Percentiles rank a stretch among this genome's conserved stretches.
Evolutionary conservation across 2,797 vertebrate genomes (phyloP).

Genomic region (Florisuga fusca): DNA sequence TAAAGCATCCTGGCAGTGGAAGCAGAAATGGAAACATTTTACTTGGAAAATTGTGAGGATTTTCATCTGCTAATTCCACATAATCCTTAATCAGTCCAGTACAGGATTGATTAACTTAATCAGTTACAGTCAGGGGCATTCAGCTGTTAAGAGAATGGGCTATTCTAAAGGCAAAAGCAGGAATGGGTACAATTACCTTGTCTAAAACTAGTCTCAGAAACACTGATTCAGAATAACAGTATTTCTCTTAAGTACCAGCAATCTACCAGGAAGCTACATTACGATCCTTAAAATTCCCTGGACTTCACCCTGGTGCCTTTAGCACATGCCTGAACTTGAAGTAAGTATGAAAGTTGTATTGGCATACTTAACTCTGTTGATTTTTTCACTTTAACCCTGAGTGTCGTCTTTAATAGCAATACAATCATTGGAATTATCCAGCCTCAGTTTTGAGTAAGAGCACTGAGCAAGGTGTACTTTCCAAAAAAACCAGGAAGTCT

Average conservation of each 20-base stretch:
- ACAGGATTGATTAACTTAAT: too few species aligned
- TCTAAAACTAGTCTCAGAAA: not conserved
- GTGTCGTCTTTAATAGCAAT: not conserved
- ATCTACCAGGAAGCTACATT: not conserved
- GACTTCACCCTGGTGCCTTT: not conserved
- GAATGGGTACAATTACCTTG: not conserved
- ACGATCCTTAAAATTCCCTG: accelerated
- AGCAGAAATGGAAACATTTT: not conserved
- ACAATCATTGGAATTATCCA: not conserved
- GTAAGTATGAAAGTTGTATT: not conserved
- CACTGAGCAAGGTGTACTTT: not conserved
- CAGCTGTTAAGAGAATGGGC: not conserved
- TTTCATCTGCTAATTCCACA: not conserved
- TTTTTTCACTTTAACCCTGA: accelerated
- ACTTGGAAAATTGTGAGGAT: not conserved
- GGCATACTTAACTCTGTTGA: not conserved
- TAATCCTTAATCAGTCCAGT: not conserved
- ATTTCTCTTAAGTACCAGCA: not conserved
- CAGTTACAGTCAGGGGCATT: not conserved
- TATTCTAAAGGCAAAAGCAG: not conserved
- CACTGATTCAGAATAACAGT: not conserved
- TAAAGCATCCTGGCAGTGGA: not conserved
- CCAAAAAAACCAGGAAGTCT: accelerated
- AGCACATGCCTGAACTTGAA: not conserved
- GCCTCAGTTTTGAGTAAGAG: not conserved